Conservation (phyloP, 2,797 vertebrate genomes). For the Nannoperca obscura region DNA sequence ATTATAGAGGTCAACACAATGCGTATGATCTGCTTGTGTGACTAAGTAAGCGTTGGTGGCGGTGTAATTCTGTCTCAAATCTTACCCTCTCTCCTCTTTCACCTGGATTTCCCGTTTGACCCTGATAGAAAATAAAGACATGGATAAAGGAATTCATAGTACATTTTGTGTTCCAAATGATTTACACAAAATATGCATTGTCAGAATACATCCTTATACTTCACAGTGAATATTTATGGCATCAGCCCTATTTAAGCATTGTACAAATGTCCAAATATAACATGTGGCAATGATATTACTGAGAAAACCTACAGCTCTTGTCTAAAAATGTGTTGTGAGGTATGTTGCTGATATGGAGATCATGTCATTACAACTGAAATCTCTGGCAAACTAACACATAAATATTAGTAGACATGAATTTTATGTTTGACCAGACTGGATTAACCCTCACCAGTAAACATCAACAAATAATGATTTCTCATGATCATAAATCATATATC, state of each 20-base stretch:
- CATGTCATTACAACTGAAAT: not conserved
- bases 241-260: not conserved
- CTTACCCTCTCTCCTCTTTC: slow-evolving; percentile 91
- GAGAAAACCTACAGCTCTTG: not conserved
- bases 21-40: not conserved
- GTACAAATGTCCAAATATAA: not conserved
- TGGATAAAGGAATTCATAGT: not conserved
- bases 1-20: not conserved
- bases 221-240: not conserved
- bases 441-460: not conserved
- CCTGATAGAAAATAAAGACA: slow-evolving; percentile 80
- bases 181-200: not conserved
- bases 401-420: not conserved
- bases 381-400: not conserved
- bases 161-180: not conserved
- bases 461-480: not conserved
- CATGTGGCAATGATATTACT: not conserved
- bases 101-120: slow-evolving; percentile 90
- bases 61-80: not conserved
- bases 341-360: not conserved
- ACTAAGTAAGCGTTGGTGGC: not conserved
- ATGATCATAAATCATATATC: not conserved
- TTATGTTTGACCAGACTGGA: not conserved
- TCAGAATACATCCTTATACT: not conserved
- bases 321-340: not conserved